These are phyloP conservation scores for Brachionus sp. DNA, from an alignment of 1,140 invertebrate species.

Conservation along the genomic window DNA sequence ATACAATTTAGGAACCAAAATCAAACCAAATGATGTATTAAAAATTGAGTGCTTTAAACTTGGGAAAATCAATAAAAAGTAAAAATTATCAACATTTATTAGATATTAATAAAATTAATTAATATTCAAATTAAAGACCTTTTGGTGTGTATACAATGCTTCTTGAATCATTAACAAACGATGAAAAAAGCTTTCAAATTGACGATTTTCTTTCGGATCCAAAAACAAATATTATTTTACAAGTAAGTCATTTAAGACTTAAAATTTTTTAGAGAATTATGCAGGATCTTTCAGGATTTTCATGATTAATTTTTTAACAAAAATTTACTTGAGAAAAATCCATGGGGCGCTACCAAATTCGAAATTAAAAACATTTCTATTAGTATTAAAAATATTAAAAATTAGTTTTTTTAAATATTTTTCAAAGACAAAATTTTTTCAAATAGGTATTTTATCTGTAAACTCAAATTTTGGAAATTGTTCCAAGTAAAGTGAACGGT, in stretches of 20 bases:
- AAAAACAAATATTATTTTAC: background rate
- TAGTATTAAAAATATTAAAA: no score
- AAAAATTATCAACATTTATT: background rate
- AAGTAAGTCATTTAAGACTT: no score
- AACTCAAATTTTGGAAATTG: no score
- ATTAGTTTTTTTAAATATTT: no score
- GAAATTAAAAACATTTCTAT: no score
- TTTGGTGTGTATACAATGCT: constrained; percentile 3
- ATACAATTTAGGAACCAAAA: background rate
- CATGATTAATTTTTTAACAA: no score
- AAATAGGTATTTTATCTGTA: no score
- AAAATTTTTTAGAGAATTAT: background rate
- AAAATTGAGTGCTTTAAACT: background rate
- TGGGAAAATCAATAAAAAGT: background rate
- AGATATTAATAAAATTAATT: background rate
- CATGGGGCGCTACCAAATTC: no score
- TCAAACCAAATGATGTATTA: background rate
- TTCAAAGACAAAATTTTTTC: no score
- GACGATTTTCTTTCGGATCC: constrained; percentile 1
- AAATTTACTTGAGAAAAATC: no score
- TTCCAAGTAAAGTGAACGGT: no score
- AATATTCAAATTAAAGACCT: background rate
- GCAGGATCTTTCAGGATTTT: background rate
- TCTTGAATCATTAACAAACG: background rate
- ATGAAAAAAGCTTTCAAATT: background rate